A percentile compares a stretch with the other conserved stretches of the same genome.
Evolutionary conservation across 2,113 vertebrate species (phyloP).

Genomic region (Triplophysa rosa): DNA sequence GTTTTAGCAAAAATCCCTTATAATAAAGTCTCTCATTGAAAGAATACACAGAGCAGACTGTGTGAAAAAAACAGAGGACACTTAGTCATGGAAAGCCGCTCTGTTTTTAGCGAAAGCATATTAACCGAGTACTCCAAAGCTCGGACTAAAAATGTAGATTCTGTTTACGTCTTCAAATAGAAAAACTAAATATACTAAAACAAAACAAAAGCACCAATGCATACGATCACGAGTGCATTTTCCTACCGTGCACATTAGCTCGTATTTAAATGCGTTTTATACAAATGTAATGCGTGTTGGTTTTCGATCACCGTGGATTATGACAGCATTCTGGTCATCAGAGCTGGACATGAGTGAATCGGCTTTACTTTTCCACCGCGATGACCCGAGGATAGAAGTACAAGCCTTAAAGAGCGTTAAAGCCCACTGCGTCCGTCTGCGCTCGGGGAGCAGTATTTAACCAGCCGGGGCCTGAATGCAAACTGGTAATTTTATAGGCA

Average conservation of each 20-base stretch:
- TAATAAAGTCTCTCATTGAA: neutral
- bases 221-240: neutral
- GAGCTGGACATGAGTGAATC: conserved; percentile 54
- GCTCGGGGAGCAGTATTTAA: conserved; percentile 16
- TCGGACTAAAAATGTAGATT: neutral
- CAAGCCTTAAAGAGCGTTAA: conserved; percentile 60
- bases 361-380: conserved; percentile 71
- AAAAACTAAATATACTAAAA: neutral
- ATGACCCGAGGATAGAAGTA: conserved; percentile 55
- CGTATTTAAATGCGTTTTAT: neutral
- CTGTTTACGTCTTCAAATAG: neutral
- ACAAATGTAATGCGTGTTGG: neutral
- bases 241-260: neutral
- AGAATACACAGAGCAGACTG: conserved; percentile 3
- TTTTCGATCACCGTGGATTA: conserved; percentile 36
- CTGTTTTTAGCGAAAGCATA: neutral
- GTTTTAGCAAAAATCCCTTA: neutral
- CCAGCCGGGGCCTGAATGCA: neutral
- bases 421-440: conserved; percentile 40
- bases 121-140: neutral
- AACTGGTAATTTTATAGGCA: conserved; percentile 29
- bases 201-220: neutral
- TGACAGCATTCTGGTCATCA: conserved; percentile 21
- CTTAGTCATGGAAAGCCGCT: neutral
- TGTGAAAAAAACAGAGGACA: neutral